Base-by-base conservation (phyloP, 2,113 vertebrate species). In the Malurus melanocephalus region DNA sequence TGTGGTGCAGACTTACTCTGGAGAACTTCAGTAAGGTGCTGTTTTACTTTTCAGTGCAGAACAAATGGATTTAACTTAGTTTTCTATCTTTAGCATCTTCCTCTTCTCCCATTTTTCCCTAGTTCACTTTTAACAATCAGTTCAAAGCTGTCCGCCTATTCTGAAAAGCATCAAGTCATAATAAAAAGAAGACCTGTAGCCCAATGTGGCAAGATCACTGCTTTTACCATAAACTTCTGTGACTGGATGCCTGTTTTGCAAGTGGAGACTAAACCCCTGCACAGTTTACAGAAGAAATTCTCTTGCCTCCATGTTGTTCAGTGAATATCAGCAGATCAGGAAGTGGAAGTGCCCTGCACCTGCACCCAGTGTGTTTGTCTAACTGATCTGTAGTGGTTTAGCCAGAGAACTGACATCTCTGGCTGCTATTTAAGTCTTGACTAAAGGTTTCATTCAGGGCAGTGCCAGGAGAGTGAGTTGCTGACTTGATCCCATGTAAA, bases 281-380 rank as follows among this genome's bases (percentile, higher is more conserved):
- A 1, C 16, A n/a, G 19, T 28, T 35, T 75, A 5, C 20, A 42
- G 56, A 62, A 69, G 48, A 71, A 74, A 45, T 60, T 45, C 27
- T 62, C 27, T 51, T 4, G 1, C 23, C 38, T 65, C 30, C 0
- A 0, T 55, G 2, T 33, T 74, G 15, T 43, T 8, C 3, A 2
- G 22, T 40, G 27, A 35, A 22, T 75, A 16, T 76, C 62, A 74
- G 28, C 33, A 42, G 28, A 43, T 62, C 5, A 14, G 35, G 49
- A 71, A 23, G n/a, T 30, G 12, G 51, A 73, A 4, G n/a, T 80
- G 64, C 30, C 16, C 51, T 53, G 11, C 0, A 0, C 27, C 35
- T 49, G 68, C 45, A 45, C 14, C 13, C 32, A 9, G 3, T 59
- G 24, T 22, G 5, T 38, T 19, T 45, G 19, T 59, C 42, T 49